phyloP scores from a whole-genome alignment of 1,140 invertebrate species.

The Trichonephila clavipes region DNA sequence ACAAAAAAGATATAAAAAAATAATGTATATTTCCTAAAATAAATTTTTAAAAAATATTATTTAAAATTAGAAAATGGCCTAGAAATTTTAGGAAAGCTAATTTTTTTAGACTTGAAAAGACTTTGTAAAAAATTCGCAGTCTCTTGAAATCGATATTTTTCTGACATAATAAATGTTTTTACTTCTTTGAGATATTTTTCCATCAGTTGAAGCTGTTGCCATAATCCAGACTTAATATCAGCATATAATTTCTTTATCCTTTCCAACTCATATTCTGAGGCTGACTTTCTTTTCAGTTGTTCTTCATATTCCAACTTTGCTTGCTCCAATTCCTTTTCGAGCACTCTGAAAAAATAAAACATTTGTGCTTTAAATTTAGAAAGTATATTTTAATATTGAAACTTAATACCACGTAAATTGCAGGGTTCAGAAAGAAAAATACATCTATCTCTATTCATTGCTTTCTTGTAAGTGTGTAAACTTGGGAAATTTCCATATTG shows the following conservation, averaged over 20 bases:
- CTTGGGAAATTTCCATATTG: neutral
- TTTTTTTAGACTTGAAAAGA: too few relatives aligned
- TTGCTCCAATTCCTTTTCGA: conserved; percentile 49
- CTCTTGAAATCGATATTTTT: too few relatives aligned
- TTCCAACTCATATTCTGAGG: conserved; percentile 59
- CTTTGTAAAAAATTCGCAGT: too few relatives aligned
- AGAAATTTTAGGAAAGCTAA: too few relatives aligned
- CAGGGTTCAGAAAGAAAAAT: too few relatives aligned
- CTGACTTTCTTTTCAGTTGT: conserved; percentile 40
- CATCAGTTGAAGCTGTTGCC: conserved; percentile 69
- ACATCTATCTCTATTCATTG: too few relatives aligned
- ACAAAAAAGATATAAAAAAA: too few relatives aligned
- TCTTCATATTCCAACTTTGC: conserved; percentile 45
- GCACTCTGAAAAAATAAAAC: conserved; percentile 4
- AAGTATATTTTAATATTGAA: too few relatives aligned
- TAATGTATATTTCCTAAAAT: too few relatives aligned
- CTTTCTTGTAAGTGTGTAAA: neutral
- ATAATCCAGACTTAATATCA: conserved; percentile 68
- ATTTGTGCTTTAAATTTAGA: neutral
- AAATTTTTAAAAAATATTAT: too few relatives aligned
- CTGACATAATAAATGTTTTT: neutral
- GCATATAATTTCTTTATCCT: conserved; percentile 57
- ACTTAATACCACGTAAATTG: too few relatives aligned
- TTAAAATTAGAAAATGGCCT: too few relatives aligned
- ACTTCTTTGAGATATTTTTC: conserved; percentile 70